A percentile compares a stretch with the other conserved stretches of the same genome.
Conservation (phyloP, 2,113 vertebrate species). For the Laterallus jamaicensis region DNA sequence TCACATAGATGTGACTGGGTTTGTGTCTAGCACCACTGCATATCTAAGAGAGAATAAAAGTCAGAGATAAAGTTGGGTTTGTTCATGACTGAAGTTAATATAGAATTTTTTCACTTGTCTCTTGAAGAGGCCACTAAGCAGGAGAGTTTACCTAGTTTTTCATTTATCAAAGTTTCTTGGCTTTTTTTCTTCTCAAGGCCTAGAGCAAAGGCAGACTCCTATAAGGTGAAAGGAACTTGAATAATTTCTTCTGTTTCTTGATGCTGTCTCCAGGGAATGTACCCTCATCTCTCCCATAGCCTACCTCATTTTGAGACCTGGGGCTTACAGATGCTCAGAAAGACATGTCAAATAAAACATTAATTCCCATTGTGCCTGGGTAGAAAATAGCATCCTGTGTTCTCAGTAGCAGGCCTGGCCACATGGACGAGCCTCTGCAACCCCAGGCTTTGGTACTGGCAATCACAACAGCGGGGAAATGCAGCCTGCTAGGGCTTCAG, state of each 20-base stretch:
- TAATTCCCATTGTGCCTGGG: not conserved
- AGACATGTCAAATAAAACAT: not conserved
- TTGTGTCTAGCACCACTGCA: not conserved
- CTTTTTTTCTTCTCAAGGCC: not conserved
- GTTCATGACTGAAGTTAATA: not conserved
- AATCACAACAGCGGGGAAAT: not conserved
- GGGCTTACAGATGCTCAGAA: not conserved
- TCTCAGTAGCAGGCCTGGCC: not conserved
- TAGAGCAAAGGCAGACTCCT: not conserved
- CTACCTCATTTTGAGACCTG: not conserved
- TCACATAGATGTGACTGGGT: rapidly evolving
- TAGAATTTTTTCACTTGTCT: not conserved
- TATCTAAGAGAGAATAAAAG: not conserved
- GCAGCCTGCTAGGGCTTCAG: not conserved
- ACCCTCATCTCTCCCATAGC: not conserved
- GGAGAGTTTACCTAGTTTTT: not conserved
- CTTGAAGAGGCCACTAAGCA: not conserved
- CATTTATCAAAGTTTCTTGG: not conserved
- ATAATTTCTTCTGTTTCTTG: not conserved
- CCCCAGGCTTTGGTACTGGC: not conserved
- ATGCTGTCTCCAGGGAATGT: not conserved
- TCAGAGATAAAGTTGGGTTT: not conserved
- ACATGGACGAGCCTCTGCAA: not conserved
- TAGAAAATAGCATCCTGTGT: not conserved
- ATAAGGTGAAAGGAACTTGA: not conserved